Evolutionary conservation across 30 jellyfish, hydroid and myxozoan genomes (phyloP).

Genomic region (Rhopilema esculentum): DNA sequence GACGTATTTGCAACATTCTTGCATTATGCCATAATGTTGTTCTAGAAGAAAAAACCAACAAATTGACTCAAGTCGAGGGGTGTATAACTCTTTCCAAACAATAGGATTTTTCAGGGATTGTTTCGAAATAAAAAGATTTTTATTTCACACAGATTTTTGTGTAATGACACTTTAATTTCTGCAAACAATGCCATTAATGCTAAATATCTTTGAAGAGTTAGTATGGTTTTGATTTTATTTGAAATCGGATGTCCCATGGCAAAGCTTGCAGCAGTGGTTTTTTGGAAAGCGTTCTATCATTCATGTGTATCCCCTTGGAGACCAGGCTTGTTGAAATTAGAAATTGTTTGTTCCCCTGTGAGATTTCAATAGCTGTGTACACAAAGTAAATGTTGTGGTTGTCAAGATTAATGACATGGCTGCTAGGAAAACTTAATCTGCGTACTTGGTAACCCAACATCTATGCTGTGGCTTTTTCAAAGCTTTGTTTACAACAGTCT

Average conservation of each 20-base stretch:
- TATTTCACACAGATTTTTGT: too few relatives aligned
- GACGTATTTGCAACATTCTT: too few relatives aligned
- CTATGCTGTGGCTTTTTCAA: too few relatives aligned
- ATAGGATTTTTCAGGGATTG: too few relatives aligned
- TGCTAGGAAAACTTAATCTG: background rate
- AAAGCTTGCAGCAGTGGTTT: background rate
- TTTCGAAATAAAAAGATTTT: too few relatives aligned
- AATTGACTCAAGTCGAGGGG: too few relatives aligned
- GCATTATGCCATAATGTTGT: too few relatives aligned
- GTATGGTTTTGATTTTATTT: background rate
- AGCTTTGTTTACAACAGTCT: too few relatives aligned
- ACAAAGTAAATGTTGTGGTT: background rate
- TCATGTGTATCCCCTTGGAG: background rate
- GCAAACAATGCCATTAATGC: too few relatives aligned
- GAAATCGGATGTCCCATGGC: background rate
- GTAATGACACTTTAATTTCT: too few relatives aligned
- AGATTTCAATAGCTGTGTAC: background rate
- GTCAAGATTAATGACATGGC: background rate
- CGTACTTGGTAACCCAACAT: background rate
- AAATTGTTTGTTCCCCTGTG: background rate
- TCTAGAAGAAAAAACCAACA: too few relatives aligned
- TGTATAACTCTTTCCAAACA: too few relatives aligned
- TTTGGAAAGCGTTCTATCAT: background rate
- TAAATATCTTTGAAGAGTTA: background rate
- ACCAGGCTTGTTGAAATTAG: background rate